A percentile compares a stretch with the other conserved stretches of the same genome.
These are phyloP conservation scores for Ypsolopha sequella DNA, from an alignment of 2,888 invertebrate genomes.

Conservation along the genomic window DNA sequence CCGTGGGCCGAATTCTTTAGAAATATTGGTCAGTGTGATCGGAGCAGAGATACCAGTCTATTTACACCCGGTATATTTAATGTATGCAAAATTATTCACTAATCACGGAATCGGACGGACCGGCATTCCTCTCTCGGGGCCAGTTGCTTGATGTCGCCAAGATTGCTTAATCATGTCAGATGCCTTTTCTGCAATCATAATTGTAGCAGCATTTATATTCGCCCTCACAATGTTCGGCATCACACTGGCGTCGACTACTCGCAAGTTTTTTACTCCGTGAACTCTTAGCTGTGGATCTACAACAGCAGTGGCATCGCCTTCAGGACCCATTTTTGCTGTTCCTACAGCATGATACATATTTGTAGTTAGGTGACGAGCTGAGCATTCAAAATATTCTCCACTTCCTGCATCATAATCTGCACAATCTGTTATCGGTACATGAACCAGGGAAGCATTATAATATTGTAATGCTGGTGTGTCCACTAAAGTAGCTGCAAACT, in stretches of 20 bases:
- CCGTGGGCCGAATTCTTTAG: no score
- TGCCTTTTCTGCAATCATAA: not conserved
- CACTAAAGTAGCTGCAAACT: not conserved
- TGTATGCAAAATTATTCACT: no score
- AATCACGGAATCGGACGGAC: no score
- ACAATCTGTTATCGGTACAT: conserved; percentile 68
- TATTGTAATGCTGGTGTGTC: not conserved
- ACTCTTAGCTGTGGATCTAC: conserved; percentile 77
- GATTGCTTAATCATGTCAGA: conserved; percentile 7
- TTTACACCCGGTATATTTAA: no score
- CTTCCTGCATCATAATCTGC: conserved; percentile 64
- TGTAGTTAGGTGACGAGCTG: conserved; percentile 69
- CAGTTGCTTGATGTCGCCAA: not conserved
- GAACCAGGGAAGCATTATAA: conserved; percentile 44
- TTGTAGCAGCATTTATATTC: not conserved
- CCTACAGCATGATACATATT: conserved; percentile 57
- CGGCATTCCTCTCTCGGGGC: no score
- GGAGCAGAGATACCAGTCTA: no score
- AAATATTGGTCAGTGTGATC: no score
- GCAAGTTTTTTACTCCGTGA: conserved; percentile 72
- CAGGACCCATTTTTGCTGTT: conserved; percentile 65
- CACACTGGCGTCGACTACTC: no score
- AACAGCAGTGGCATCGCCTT: conserved; percentile 69
- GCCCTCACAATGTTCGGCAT: not conserved
- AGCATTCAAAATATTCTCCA: conserved; percentile 74